Conservation (phyloP, 2,888 invertebrate species). For the Orthonychiurus folsomi region DNA sequence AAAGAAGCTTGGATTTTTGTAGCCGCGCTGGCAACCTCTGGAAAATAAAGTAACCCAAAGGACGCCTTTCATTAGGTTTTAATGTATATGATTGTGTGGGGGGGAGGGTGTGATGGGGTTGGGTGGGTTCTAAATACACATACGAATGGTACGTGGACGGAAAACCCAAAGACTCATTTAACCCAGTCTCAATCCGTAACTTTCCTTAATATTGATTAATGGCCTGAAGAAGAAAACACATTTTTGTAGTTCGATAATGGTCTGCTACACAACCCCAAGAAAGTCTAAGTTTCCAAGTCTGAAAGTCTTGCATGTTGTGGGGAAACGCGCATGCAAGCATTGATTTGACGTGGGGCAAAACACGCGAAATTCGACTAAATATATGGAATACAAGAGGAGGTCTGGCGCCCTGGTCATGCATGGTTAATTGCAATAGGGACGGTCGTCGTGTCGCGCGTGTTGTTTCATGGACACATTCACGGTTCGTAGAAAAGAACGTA, state of each 20-base stretch:
- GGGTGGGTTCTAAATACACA: too few species aligned
- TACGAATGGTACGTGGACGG: not conserved
- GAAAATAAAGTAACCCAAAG: constrained; percentile 43
- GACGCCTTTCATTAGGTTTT: not conserved
- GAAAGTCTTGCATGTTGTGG: too few species aligned
- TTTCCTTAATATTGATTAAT: not conserved
- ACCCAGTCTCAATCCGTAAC: not conserved
- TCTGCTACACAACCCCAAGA: not conserved
- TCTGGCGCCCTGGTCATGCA: too few species aligned
- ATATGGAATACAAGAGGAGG: too few species aligned
- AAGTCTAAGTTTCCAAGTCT: too few species aligned
- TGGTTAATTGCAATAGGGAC: too few species aligned
- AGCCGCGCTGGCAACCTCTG: constrained; percentile 73
- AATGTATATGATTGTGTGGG: not conserved
- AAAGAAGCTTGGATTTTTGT: constrained; percentile 87
- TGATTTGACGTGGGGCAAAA: not conserved
- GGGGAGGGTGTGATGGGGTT: too few species aligned
- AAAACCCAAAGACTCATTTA: not conserved
- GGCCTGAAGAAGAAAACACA: not conserved
- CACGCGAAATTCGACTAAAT: not conserved
- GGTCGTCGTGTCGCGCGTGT: too few species aligned
- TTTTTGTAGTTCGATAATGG: not conserved
- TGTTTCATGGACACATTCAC: not conserved
- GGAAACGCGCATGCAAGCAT: too few species aligned
- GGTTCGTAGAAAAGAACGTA: not conserved